Base-by-base conservation (phyloP, 2,888 invertebrate species). In the Pollenia labialis region DNA sequence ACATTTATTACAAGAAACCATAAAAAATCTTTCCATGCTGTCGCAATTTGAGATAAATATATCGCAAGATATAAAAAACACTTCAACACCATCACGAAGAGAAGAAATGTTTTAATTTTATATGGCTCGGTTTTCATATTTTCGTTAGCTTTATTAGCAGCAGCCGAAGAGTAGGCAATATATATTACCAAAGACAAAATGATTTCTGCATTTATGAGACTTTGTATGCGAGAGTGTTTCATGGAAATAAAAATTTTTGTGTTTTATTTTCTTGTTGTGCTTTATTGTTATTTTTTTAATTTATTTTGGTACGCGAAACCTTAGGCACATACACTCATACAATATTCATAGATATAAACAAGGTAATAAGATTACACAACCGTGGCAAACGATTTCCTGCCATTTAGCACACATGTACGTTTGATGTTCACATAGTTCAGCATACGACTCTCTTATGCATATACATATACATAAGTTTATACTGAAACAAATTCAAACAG, bases 301-400 rank as follows among this genome's bases (percentile, higher is more conserved):
- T 6, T 32, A 32, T 32, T 68, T 16, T 50, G 42, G 50, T 68
- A 68, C 12, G 50, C 7, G 32, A 23, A 23, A 23, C 23, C 23
- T 23, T 23, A 23, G 52, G 42, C 8, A 62, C 42, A 62, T 16
- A 42, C 9, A 42, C 42, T 8, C 54, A n/a, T 54, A 52, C 52
- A 52, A 23, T 23, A 23, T 50, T 40, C 11, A 12, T 42, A 8
- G 44, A 18, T 44, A 81, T 72, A 58, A 68, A 58, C 18, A 66
- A 74, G 46, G 66, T 74, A 66, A 75, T 75, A 68, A 50, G 81
- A 74, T 81, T 56, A 74, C 58, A 48, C 56, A 66, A 58, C 18
- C 66, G 58, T 74, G 12, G 46, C 66, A 7, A 81, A 81, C 50
- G 48, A 66, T 74, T 74, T 81, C 56, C 81, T 75, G 74, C n/a